Conservation (phyloP, 2,888 invertebrate species). For the Drosophila anomelani region DNA sequence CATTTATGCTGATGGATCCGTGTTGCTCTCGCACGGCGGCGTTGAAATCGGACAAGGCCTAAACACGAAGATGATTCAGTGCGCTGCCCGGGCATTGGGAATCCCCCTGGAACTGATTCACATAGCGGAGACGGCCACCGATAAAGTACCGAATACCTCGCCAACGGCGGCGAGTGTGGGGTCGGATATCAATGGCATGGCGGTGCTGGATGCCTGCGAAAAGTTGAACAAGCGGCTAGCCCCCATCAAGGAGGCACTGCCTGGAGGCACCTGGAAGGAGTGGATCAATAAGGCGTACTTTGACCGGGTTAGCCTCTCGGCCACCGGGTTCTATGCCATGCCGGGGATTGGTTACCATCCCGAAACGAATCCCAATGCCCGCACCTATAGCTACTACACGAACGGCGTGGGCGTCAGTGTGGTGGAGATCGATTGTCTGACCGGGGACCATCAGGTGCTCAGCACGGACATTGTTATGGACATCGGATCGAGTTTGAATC, state of each 20-base stretch:
- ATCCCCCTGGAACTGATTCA: slow-evolving; percentile 91
- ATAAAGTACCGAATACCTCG: slow-evolving; percentile 96
- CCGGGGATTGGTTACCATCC: slow-evolving; percentile 90
- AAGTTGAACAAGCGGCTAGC: slow-evolving; percentile 89
- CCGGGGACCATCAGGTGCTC: slow-evolving; percentile 95
- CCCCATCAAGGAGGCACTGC: slow-evolving; percentile 90
- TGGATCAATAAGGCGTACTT: slow-evolving; percentile 92
- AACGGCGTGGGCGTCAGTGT: slow-evolving; percentile 94
- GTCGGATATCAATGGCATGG: slow-evolving; percentile 96
- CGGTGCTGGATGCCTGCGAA: slow-evolving; percentile 93
- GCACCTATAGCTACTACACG: slow-evolving; percentile 93
- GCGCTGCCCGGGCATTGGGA: slow-evolving; percentile 90
- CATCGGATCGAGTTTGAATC: slow-evolving; percentile 96
- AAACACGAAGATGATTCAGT: slow-evolving; percentile 97
- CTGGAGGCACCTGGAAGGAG: slow-evolving; percentile 92
- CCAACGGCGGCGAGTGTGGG: slow-evolving; percentile 95
- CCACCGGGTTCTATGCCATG: slow-evolving; percentile 93
- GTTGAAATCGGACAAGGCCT: slow-evolving; percentile 99
- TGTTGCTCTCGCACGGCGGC: slow-evolving; percentile 95
- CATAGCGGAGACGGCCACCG: slow-evolving; percentile 93
- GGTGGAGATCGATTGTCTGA: slow-evolving; percentile 97
- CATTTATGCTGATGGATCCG: slow-evolving; percentile 95
- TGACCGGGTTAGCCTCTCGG: slow-evolving; percentile 91
- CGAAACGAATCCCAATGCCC: slow-evolving; percentile 88
- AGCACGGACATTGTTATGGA: slow-evolving; percentile 98